Conservation (phyloP, 2,113 vertebrate genomes). For the Girardinichthys multiradiatus region DNA sequence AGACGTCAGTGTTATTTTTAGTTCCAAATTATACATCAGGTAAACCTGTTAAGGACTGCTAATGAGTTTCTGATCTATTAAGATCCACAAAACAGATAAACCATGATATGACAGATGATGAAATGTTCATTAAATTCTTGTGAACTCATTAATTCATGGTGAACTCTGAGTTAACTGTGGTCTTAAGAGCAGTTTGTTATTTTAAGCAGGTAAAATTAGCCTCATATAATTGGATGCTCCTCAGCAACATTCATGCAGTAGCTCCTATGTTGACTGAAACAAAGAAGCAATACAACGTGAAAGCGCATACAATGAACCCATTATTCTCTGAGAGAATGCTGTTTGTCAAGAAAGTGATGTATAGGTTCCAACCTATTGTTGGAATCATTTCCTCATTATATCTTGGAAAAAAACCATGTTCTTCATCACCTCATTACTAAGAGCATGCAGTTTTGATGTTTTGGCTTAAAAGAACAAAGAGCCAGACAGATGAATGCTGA, state of each 20-base stretch:
- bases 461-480: slow-evolving; percentile 44
- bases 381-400: slow-evolving; percentile 63
- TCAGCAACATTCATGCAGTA: slow-evolving; percentile 45
- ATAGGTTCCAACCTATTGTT: slow-evolving; percentile 58
- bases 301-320: slow-evolving; percentile 52
- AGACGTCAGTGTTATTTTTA: neutral
- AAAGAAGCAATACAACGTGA: slow-evolving; percentile 55
- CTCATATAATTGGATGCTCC: slow-evolving; percentile 66
- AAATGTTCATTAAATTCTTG: slow-evolving; percentile 55
- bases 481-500: slow-evolving; percentile 30
- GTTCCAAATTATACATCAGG: neutral
- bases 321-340: slow-evolving; percentile 62
- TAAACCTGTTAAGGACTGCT: slow-evolving; percentile 10
- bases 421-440: slow-evolving; percentile 53
- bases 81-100: slow-evolving; percentile 46
- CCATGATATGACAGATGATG: slow-evolving; percentile 43
- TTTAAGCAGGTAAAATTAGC: slow-evolving; percentile 69
- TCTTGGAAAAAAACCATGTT: slow-evolving; percentile 43
- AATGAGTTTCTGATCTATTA: slow-evolving; percentile 22
- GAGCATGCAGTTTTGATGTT: slow-evolving; percentile 34
- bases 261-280: slow-evolving; percentile 62
- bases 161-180: slow-evolving; percentile 57
- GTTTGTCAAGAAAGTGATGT: slow-evolving; percentile 62
- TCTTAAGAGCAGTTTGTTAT: slow-evolving; percentile 64
- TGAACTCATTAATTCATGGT: slow-evolving; percentile 63